Evolutionary conservation across 2,888 invertebrate species (phyloP), one percentile per base, ranked within the genome.

Genomic region (Acanthosepion lycidas): DNA sequence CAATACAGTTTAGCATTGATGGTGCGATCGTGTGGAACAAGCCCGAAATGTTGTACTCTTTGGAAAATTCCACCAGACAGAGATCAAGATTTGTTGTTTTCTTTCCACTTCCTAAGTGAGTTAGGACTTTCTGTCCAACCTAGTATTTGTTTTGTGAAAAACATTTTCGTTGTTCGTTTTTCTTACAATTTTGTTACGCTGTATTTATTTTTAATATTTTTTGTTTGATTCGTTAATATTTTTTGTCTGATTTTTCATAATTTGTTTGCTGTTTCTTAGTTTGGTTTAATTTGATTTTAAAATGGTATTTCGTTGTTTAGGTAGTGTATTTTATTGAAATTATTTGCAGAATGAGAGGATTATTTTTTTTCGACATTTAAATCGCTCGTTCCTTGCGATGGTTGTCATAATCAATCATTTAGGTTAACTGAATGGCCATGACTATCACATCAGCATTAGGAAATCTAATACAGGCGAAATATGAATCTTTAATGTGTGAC

Each of bases 401-500:
- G 33, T 33, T 78, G 78, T 78, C 78, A 78, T 33, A 33, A 78
- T 78, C 78, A 78, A 78, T 78, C 78, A 78, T 78, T 78, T 33
- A 33, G 78, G n/a, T 78, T 78, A 78, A 78, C n/a, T 78, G 33
- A 78, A 78, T 33, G 78, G n/a, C 33, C n/a, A 78, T 78, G 78
- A 78, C n/a, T 78, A 78, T 33, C 78, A 78, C 78, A 78, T 78
- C n/a, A 78, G 78, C n/a, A 78, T 78, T 78, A 33, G 33, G n/a
- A 33, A 33, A 78, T 33, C 15, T n/a, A 78, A n/a, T 78, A n/a
- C 15, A 33, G 78, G 78, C 78, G 78, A 78, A 78, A 78, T 78
- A 78, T 78, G 78, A 78, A 78, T 78, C n/a, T 78, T 78, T 78
- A 78, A 78, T 78, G n/a, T 33, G 78, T 78, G 78, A n/a, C 33